phyloP scores from a whole-genome alignment of 2,113 vertebrate genomes.

The Apaloderma vittatum region DNA sequence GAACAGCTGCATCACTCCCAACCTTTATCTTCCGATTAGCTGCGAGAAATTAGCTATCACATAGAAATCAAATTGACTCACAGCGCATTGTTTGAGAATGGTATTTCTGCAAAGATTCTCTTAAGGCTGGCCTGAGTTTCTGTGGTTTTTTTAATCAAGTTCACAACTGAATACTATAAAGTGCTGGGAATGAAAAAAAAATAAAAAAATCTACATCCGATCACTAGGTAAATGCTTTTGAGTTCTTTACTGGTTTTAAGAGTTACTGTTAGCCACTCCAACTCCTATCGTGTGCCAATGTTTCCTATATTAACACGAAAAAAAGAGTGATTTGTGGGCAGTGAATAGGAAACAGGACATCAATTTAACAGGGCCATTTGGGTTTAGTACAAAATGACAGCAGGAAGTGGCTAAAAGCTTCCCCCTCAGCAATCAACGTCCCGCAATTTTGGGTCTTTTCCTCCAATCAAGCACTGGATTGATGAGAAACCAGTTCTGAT shows the following conservation, averaged over 20 bases:
- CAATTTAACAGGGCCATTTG: constrained; percentile 67
- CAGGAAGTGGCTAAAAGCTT: constrained; percentile 73
- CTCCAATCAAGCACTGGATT: constrained; percentile 65
- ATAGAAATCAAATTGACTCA: not conserved
- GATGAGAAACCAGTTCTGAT: constrained; percentile 64
- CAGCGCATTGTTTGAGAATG: not conserved
- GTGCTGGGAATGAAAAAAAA: not conserved
- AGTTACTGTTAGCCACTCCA: constrained; percentile 2
- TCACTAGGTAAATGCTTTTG: not conserved
- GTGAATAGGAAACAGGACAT: constrained; percentile 73
- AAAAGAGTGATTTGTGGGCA: constrained; percentile 71
- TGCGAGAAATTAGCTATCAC: not conserved
- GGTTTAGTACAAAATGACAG: constrained; percentile 69
- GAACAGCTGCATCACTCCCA: not conserved
- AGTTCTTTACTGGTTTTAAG: not conserved
- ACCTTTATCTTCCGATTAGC: not conserved
- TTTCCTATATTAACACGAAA: constrained; percentile 58
- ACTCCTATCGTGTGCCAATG: constrained; percentile 16
- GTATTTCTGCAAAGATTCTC: not conserved
- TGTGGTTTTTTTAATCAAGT: not conserved
- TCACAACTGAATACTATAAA: not conserved
- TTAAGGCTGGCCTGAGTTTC: not conserved
- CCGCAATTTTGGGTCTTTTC: constrained; percentile 65
- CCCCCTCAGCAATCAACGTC: constrained; percentile 61
- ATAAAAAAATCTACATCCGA: not conserved